Conservation (phyloP, 2,113 vertebrate genomes). For the Thryonomys swinderianus region DNA sequence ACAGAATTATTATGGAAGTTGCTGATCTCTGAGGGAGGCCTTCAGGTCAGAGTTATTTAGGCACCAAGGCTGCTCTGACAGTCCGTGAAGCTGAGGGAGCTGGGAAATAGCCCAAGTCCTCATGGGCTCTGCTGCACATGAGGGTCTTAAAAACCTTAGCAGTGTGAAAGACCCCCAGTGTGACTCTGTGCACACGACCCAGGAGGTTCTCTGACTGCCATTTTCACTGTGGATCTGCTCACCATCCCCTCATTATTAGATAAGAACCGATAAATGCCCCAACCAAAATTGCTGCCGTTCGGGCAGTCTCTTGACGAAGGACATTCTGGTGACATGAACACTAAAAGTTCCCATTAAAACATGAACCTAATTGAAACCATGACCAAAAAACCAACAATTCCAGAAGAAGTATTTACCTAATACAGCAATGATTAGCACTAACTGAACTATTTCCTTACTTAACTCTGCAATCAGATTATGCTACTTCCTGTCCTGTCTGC, state of each 20-base stretch:
- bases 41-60: background rate
- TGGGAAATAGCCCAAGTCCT: background rate
- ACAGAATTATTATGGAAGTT: background rate
- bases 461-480: background rate
- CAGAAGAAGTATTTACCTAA: background rate
- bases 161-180: background rate
- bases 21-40: background rate
- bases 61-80: background rate
- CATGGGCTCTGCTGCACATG: no score
- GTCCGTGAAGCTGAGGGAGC: no score
- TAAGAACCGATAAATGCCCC: constrained; percentile 56
- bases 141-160: background rate
- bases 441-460: background rate
- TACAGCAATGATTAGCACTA: background rate
- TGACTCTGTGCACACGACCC: background rate
- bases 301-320: constrained; percentile 78
- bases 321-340: constrained; percentile 63
- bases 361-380: background rate
- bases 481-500: background rate
- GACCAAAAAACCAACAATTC: background rate
- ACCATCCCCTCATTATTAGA: constrained; percentile 23
- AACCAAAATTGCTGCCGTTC: constrained; percentile 75
- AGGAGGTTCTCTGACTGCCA: no score
- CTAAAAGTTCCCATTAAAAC: constrained; percentile 1
- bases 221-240: no score